Conservation (phyloP, 2,113 vertebrate species). For the Marcusenius ussheri region DNA sequence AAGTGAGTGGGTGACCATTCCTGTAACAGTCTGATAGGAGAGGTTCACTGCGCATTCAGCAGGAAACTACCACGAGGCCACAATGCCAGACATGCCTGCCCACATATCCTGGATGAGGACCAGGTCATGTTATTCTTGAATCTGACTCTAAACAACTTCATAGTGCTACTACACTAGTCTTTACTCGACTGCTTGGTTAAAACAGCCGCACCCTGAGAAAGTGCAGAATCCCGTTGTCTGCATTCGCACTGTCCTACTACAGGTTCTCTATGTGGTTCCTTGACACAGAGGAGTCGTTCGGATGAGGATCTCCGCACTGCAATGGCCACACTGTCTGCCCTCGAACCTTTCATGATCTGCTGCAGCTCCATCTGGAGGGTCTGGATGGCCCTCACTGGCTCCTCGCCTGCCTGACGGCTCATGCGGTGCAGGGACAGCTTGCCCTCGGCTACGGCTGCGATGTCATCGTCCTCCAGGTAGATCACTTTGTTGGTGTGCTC, state of each 20-base stretch:
- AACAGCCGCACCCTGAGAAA: no score
- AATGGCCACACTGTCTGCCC: no score
- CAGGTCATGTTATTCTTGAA: neutral
- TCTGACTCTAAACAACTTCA: neutral
- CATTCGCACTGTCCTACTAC: neutral
- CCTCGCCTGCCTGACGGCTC: slow-evolving; percentile 71
- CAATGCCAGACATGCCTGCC: neutral
- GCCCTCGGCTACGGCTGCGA: slow-evolving; percentile 76
- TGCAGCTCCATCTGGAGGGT: slow-evolving; percentile 93
- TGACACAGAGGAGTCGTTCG: neutral
- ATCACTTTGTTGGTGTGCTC: slow-evolving; percentile 94
- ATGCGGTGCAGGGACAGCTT: slow-evolving; percentile 86
- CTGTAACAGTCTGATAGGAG: neutral
- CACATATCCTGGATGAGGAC: neutral
- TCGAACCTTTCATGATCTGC: slow-evolving; percentile 93
- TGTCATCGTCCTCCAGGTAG: slow-evolving; percentile 87
- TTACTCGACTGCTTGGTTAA: neutral
- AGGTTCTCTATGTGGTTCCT: neutral
- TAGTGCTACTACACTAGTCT: neutral
- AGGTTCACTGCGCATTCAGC: neutral
- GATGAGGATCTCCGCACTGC: neutral
- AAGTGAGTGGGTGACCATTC: neutral
- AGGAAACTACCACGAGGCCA: neutral
- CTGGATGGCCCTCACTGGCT: slow-evolving; percentile 81
- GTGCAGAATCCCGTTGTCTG: neutral